Conservation (phyloP, 2,797 vertebrate species). For the Psittacula echo region DNA sequence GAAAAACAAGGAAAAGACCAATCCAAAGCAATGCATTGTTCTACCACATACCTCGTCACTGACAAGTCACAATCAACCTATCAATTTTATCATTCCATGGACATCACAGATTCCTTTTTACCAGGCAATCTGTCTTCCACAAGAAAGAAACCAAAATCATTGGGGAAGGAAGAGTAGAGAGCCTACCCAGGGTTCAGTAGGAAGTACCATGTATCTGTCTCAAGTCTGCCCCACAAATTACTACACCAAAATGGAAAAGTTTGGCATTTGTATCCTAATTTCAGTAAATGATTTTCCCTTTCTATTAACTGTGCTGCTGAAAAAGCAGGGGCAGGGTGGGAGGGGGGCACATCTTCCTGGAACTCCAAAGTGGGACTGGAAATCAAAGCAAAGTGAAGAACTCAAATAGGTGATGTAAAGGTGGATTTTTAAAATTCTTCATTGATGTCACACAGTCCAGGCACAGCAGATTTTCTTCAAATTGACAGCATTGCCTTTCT, state of each 20-base stretch:
- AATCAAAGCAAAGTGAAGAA: not conserved
- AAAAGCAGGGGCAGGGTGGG: not conserved
- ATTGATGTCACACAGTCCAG: not conserved
- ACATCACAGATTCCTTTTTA: not conserved
- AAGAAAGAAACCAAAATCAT: not conserved
- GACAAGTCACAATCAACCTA: not conserved
- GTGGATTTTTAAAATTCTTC: not conserved
- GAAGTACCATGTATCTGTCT: not conserved
- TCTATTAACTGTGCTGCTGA: not conserved
- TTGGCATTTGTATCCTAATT: not conserved
- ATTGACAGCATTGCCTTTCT: not conserved
- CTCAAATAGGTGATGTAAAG: not conserved
- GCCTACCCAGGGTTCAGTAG: not conserved
- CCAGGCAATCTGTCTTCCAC: not conserved
- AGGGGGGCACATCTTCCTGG: not conserved
- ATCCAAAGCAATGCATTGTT: not conserved
- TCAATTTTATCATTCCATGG: rapidly evolving
- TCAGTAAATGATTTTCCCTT: not conserved
- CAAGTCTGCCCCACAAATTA: not conserved
- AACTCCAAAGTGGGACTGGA: not conserved
- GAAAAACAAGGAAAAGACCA: not conserved
- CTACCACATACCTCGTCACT: not conserved
- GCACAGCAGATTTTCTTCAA: not conserved
- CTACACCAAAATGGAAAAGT: not conserved
- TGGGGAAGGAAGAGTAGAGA: not conserved